Evolutionary conservation across 1,140 invertebrate genomes (phyloP).

Genomic region (Colletes latitarsis): DNA sequence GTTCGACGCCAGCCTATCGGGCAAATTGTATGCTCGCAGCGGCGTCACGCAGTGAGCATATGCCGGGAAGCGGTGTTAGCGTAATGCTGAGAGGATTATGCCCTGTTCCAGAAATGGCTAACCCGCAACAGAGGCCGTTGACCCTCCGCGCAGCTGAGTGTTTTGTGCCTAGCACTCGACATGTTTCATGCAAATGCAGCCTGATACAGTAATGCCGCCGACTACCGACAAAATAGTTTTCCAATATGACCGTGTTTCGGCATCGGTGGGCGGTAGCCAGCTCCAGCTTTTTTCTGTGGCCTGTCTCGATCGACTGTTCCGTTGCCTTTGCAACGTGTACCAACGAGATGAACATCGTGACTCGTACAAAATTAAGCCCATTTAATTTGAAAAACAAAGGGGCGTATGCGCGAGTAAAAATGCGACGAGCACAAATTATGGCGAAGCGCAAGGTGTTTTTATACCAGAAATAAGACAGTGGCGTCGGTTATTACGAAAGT

Average conservation of each 20-base stretch:
- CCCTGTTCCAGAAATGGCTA: slow-evolving; percentile 19
- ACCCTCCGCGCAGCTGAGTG: not conserved
- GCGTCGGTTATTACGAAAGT: too few species aligned
- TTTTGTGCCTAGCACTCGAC: slow-evolving; percentile 12
- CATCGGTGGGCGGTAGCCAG: not conserved
- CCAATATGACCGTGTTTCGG: slow-evolving; percentile 9
- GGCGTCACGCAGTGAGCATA: slow-evolving; percentile 10
- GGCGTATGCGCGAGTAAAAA: not conserved
- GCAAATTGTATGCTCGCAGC: not conserved
- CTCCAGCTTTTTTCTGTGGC: not conserved
- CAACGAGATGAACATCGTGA: not conserved
- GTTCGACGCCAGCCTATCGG: slow-evolving; percentile 4
- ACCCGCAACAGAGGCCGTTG: not conserved
- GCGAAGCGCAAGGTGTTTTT: too few species aligned
- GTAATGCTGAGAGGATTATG: slow-evolving; percentile 23
- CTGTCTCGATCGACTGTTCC: not conserved
- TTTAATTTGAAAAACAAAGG: not conserved
- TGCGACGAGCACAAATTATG: not conserved
- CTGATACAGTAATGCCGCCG: slow-evolving; percentile 12
- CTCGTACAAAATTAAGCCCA: not conserved
- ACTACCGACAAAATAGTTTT: slow-evolving; percentile 24
- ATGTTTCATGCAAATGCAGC: slow-evolving; percentile 28
- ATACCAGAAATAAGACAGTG: too few species aligned
- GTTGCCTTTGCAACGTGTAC: not conserved
- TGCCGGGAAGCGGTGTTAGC: slow-evolving; percentile 13